phyloP scores from a whole-genome alignment of 2,888 invertebrate species.

The Leptogaster cylindrica region DNA sequence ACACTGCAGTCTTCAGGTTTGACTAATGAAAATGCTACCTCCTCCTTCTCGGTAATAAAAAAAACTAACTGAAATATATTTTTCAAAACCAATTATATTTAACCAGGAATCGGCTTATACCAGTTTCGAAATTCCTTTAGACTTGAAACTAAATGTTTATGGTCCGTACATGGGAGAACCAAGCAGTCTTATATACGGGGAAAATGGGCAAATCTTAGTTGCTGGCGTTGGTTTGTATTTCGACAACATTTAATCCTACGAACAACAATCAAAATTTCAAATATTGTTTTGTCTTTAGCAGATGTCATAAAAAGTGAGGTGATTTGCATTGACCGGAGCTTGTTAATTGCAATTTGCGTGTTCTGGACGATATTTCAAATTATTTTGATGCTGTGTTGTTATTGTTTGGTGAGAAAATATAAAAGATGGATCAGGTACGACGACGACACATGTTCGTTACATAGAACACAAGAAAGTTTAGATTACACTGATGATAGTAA shows the following conservation, averaged over 20 bases:
- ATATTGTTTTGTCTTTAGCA: conserved; percentile 38
- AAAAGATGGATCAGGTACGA: conserved; percentile 63
- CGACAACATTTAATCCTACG: background rate
- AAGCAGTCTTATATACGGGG: conserved; percentile 71
- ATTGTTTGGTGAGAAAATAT: conserved; percentile 65
- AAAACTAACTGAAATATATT: background rate
- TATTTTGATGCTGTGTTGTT: conserved; percentile 64
- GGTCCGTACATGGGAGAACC: conserved; percentile 65
- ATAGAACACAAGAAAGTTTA: conserved; percentile 67
- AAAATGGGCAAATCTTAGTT: conserved; percentile 65
- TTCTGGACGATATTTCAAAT: conserved; percentile 69
- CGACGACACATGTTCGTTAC: conserved; percentile 60
- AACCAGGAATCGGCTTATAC: background rate
- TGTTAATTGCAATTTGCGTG: conserved; percentile 70
- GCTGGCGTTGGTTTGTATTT: conserved; percentile 66
- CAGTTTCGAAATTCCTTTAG: conserved; percentile 62
- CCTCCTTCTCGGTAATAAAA: background rate
- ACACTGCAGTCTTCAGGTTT: background rate
- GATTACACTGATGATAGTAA: conserved; percentile 69
- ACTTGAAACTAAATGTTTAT: conserved; percentile 67
- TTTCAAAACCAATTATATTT: too few relatives aligned
- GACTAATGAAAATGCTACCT: background rate
- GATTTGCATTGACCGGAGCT: conserved; percentile 70
- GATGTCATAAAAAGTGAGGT: conserved; percentile 52
- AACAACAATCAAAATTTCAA: background rate